Evolutionary conservation across 2,113 vertebrate genomes (phyloP).

Genomic region (Grallaria varia): DNA sequence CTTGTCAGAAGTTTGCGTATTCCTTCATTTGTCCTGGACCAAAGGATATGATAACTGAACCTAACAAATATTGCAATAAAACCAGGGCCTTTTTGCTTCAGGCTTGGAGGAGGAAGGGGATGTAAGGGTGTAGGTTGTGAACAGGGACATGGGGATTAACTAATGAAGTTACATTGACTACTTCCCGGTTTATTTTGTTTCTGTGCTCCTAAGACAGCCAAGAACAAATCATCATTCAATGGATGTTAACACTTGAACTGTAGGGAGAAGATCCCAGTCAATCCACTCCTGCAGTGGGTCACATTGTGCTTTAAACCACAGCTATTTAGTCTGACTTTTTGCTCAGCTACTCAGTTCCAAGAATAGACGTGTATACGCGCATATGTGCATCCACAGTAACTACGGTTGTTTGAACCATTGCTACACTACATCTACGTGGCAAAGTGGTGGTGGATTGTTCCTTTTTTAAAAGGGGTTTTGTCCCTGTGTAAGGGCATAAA

Average conservation of each 20-base stretch:
- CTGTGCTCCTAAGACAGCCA: not conserved
- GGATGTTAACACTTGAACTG: not conserved
- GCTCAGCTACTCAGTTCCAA: not conserved
- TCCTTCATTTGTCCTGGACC: not conserved
- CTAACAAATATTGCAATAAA: not conserved
- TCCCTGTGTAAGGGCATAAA: not conserved
- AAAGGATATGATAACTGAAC: not conserved
- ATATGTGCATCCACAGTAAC: not conserved
- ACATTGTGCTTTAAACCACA: not conserved
- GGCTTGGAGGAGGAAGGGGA: not conserved
- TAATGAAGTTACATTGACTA: not conserved
- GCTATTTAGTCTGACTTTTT: not conserved
- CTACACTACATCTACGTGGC: not conserved
- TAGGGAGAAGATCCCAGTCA: not conserved
- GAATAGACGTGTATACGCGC: fast-evolving
- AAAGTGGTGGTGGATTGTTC: not conserved
- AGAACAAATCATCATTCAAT: not conserved
- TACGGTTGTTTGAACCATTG: not conserved
- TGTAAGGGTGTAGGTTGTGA: not conserved
- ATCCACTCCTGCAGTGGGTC: not conserved
- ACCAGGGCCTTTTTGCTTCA: not conserved
- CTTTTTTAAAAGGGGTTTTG: not conserved
- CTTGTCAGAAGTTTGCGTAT: not conserved
- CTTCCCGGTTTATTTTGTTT: not conserved
- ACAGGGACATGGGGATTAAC: not conserved